Evolutionary conservation across 2,888 invertebrate genomes (phyloP), one percentile per base, ranked within the genome.

Genomic region (Camptogramma bilineatum): DNA sequence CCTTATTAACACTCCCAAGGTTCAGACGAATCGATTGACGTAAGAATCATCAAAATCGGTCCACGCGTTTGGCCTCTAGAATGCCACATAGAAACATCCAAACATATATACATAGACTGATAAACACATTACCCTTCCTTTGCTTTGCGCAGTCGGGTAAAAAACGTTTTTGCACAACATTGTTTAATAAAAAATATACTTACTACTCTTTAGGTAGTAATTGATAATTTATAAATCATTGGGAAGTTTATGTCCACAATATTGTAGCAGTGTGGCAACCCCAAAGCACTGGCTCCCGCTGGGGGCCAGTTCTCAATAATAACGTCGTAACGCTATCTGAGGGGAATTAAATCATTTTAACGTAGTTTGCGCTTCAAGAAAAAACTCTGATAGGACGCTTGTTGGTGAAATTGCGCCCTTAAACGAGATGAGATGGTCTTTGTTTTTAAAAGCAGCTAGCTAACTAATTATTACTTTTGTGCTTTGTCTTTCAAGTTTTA

Each of bases 281-380:
- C 16, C 34, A 31, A 24, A 31, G 17, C 21, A 46, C n/a, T 52
- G 44, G 21, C 60, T 52, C 47, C 56, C 34, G 52, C 62, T 52
- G 13, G 48, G 61, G 60, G 51, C 52, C 53, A 52, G 82, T 79
- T 83, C 87, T 86, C 88, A 86, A 87, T 88, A 87, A 86, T 80
- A 84, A 80, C 82, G 77, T 73, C 80, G 84, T 84, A 82, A 79
- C 88, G 90, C 88, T 91, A 91, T 91, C 91, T 86, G 74, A 82
- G 89, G 90, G 86, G 88, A 90, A 87, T 83, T 92, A 92, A 92
- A 93, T 93, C 92, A 93, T 91, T 91, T 91, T 93, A 90, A 91
- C 91, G 89, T 84, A 90, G 86, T 92, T 89, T 87, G 82, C 81
- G 83, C 87, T 87, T 80, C 84, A 83, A 83, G 83, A 86, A 90